Evolutionary conservation across 2,888 invertebrate species (phyloP), one percentile per base, ranked within the genome.

Genomic region (Caenorhabditis doughertyi): DNA sequence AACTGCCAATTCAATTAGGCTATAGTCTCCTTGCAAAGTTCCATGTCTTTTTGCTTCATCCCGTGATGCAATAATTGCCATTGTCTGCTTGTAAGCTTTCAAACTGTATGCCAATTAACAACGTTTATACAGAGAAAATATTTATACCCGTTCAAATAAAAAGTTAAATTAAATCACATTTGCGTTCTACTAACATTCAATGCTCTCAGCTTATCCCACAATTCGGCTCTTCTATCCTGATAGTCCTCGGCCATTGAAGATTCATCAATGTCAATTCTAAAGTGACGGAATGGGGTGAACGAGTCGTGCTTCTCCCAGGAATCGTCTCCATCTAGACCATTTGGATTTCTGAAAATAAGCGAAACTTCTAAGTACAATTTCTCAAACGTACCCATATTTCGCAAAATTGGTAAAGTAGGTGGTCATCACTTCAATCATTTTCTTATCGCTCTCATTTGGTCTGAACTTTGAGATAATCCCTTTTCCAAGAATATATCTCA

Each of bases 401-500:
- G 87, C 85, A 25, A 89, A 89, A 68, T 88, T 89, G 9, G 88
- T 84, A 53, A 86, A 88, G 49, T 79, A 89, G 3, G 68, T 71
- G 1, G 87, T 89, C 87, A 89, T 87, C 35, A 72, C 47, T n/a
- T 88, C 83, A 27, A 89, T 72, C 83, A 88, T 85, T 49, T 81
- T 73, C 55, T 71, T 76, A 68, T 89, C 89, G 23, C 81, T 65
- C 18, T 76, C 85, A 64, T 85, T 84, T n/a, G 88, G 88, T 27
- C 72, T 47, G 53, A 88, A 89, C 55, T 89, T 85, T 4, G 86
- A 81, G n/a, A 86, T 82, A 42, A 89, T 76, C 3, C 87, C 86
- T 53, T 86, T 89, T 11, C 87, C 87, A 18, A 89, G 79, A 9
- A 88, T 58, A 51, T 87, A 88, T 8, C 88, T 85, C 23, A 88